A percentile compares a stretch with the other conserved stretches of the same genome.
Evolutionary conservation across 2,797 vertebrate species (phyloP).

Genomic region (Pangasius djambal): DNA sequence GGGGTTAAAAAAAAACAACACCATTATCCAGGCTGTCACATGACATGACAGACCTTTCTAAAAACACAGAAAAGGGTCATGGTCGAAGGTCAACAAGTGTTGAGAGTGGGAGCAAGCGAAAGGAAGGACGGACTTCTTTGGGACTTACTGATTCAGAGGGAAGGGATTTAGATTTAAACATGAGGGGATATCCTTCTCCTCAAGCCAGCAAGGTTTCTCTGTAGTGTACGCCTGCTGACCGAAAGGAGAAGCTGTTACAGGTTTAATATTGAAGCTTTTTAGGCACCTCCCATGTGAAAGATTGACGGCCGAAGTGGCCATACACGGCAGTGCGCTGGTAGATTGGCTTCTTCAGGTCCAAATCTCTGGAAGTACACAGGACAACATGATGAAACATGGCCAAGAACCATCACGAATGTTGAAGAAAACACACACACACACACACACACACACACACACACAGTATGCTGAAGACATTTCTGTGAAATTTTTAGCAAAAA

Average conservation of each 20-base stretch:
- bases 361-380: constrained; percentile 85
- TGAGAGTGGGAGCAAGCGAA: not conserved
- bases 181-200: constrained; percentile 65
- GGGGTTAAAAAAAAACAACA: not conserved
- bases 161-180: constrained; percentile 22
- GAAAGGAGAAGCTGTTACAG: constrained; percentile 69
- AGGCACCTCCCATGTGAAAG: constrained; percentile 93
- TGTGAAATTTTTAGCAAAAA: not conserved
- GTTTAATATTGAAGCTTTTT: constrained; percentile 88
- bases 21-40: not conserved
- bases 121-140: constrained; percentile 59
- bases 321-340: constrained; percentile 94
- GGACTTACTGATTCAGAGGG: constrained; percentile 14
- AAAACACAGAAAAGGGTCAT: constrained; percentile 30
- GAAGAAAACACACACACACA: not conserved
- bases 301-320: constrained; percentile 92
- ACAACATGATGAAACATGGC: constrained; percentile 50
- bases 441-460: too few species aligned
- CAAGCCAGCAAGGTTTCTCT: constrained; percentile 80
- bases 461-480: not conserved
- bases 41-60: constrained; percentile 20
- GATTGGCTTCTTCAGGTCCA: constrained; percentile 95
- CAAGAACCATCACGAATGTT: not conserved
- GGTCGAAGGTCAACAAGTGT: not conserved
- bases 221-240: constrained; percentile 78